Evolutionary conservation across 2,113 vertebrate genomes (phyloP).

Genomic region (Engraulis encrasicolus): DNA sequence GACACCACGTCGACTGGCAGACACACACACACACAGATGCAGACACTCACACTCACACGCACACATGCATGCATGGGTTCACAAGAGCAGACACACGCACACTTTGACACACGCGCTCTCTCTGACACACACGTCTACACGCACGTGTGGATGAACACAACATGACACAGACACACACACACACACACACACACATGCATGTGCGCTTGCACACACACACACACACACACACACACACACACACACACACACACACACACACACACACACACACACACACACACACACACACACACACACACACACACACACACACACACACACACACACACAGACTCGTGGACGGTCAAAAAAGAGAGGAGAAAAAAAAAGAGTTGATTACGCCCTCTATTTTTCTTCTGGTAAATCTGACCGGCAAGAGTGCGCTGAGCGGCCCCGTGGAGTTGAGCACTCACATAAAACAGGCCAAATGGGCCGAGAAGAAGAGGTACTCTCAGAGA

Average conservation of each 20-base stretch:
- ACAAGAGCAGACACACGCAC: slow-evolving; percentile 22
- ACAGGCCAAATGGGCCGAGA: neutral
- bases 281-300: neutral
- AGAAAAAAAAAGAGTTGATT: neutral
- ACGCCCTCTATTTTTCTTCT: neutral
- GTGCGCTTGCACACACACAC: neutral
- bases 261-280: neutral
- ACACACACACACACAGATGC: neutral
- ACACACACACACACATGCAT: no score
- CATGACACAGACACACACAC: neutral
- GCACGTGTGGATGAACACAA: neutral
- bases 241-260: neutral
- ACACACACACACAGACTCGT: neutral
- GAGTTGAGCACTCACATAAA: neutral
- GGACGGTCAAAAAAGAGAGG: no score
- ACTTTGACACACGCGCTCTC: neutral
- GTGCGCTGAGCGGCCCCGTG: neutral
- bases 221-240: slow-evolving; percentile 56
- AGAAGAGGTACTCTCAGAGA: neutral
- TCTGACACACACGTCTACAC: neutral
- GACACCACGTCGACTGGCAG: slow-evolving; percentile 68
- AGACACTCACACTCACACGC: neutral
- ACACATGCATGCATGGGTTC: slow-evolving; percentile 51
- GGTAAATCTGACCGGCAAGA: neutral
- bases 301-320: neutral